Evolutionary conservation across 1,140 invertebrate species (phyloP).

Genomic region (Babylonia areolata): DNA sequence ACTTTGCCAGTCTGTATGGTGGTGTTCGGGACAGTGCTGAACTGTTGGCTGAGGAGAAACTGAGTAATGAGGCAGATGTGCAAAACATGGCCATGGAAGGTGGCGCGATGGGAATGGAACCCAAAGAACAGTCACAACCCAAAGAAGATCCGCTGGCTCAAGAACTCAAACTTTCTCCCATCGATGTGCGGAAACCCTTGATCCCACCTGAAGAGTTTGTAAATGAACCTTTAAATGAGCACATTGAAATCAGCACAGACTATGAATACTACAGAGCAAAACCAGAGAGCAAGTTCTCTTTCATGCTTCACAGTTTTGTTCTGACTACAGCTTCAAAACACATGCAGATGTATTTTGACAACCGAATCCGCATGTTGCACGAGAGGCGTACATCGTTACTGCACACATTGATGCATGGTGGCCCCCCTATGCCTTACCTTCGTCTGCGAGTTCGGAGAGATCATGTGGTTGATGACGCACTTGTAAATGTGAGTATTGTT

Average conservation of each 20-base stretch:
- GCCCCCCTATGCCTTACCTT: conserved; percentile 90
- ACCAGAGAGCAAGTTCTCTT: conserved; percentile 85
- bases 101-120: conserved; percentile 67
- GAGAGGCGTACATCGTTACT: conserved; percentile 89
- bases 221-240: conserved; percentile 93
- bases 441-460: conserved; percentile 87
- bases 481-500: conserved; percentile 84
- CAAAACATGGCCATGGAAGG: conserved; percentile 68
- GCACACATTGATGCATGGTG: conserved; percentile 84
- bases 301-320: conserved; percentile 93
- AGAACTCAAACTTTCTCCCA: conserved; percentile 83
- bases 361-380: conserved; percentile 95
- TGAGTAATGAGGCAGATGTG: conserved; percentile 61
- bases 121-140: conserved; percentile 65
- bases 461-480: conserved; percentile 92
- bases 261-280: conserved; percentile 88
- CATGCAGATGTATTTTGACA: conserved; percentile 93
- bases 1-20: conserved; percentile 91
- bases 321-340: conserved; percentile 94
- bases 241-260: conserved; percentile 94
- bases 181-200: conserved; percentile 89
- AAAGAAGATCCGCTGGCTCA: conserved; percentile 77
- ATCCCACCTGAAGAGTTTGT: conserved; percentile 93
- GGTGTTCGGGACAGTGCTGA: conserved; percentile 85
- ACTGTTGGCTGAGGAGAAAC: conserved; percentile 68